Evolutionary conservation across 2,113 vertebrate species (phyloP).

Genomic region (Phyllostomus hastatus): DNA sequence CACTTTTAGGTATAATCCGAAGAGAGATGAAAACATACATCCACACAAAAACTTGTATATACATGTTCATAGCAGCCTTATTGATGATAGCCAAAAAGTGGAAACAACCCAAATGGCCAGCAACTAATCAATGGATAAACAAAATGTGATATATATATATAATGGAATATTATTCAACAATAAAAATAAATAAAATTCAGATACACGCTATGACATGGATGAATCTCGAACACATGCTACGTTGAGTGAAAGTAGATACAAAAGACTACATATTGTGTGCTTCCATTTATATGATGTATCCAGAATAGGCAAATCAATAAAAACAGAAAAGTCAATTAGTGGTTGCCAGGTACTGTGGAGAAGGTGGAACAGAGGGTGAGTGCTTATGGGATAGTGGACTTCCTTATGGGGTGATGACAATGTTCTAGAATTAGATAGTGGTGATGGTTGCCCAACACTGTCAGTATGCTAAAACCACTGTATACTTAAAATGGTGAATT

Average conservation of each 20-base stretch:
- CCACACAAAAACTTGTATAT: neutral
- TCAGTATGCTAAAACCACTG: neutral
- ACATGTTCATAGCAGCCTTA: neutral
- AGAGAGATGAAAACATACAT: neutral
- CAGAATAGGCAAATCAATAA: neutral
- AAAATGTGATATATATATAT: neutral
- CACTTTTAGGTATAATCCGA: neutral
- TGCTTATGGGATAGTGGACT: neutral
- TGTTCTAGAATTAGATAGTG: neutral
- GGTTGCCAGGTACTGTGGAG: neutral
- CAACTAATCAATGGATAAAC: neutral
- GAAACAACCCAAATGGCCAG: neutral
- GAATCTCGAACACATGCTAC: neutral
- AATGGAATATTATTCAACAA: neutral
- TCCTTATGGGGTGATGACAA: neutral
- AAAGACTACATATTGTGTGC: neutral
- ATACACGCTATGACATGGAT: neutral
- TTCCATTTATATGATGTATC: neutral
- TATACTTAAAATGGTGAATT: neutral
- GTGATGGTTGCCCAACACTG: neutral
- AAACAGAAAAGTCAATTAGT: neutral
- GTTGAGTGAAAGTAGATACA: neutral
- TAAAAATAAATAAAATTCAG: neutral
- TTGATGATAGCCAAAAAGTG: neutral
- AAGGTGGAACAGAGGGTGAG: neutral